Base-by-base conservation (phyloP, 2,113 vertebrate genomes). In the Gopherus flavomarginatus region DNA sequence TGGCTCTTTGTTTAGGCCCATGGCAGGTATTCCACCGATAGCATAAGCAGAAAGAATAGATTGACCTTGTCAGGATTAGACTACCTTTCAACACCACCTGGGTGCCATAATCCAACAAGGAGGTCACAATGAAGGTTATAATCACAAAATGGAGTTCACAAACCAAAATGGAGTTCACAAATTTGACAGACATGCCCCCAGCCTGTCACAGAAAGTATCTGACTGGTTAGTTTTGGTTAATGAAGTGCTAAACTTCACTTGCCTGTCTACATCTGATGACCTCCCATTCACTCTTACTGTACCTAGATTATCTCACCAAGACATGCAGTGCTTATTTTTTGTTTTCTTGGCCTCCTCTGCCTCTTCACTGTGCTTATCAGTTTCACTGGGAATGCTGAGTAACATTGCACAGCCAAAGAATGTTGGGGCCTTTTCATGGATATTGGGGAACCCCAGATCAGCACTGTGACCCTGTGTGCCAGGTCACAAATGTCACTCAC, bases 151-250 rank as follows among this genome's bases (percentile, higher is more conserved):
- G 62, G 24, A 62, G 44, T 72, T 49, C 7, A 56, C 13, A 26
- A 31, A 87, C 11, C 19, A 27, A 56, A 50, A 7, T 0, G 12
- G n/a, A 6, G 72, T 22, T 35, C 27, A 13, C 57, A 59, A 59
- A 13, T 59, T 59, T 5, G 11, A 24, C 8, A 21, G 38, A 22
- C 29, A 89, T 24, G 27, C 16, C 21, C 44, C 31, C n/a, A 19
- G 0, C 2, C 12, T 27, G 22, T 69, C 65, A 69, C 35, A 69
- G 49, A 42, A 16, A 59, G 1, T 53, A 31, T 29, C 75, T 90
- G 42, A 5, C 72, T 27, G 17, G 2, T 27, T 88, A 0, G 0
- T 4, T 38, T 53, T 65, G 54, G 19, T 38, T 92, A 0, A 19
- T 16, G 35, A 85, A 87, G 65, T 52, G 26, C 79, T 86, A n/a